Base-by-base conservation (phyloP, 2,888 invertebrate species). In the Tholera decimalis region DNA sequence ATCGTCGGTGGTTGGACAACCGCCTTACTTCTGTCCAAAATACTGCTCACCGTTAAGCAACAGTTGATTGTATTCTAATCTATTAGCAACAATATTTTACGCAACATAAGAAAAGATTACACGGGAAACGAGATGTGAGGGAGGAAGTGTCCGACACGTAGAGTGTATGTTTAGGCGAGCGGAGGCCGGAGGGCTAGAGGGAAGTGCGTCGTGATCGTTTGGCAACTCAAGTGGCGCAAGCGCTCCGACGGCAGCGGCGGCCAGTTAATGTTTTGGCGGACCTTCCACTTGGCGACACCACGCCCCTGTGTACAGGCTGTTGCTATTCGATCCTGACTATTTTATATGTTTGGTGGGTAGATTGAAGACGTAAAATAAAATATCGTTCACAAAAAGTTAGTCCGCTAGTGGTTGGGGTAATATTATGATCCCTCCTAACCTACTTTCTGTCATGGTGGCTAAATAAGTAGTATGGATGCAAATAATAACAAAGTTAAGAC, bases 141-240 rank as follows among this genome's bases (percentile, higher is more conserved):
- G 68, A 67, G 77, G 80, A 74, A 63, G 73, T 64, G 37, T 37
- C 43, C 54, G 69, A 69, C 79, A 80, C 63, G 43, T 46, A 28
- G 20, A 55, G 61, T 58, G 59, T 65, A 30, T 73, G 62, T 70
- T 69, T 70, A 62, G 37, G 13, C 9, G 46, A 46, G 44, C 44
- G 47, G 53, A 62, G 56, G 64, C 46, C 53, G 26, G 46, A 51
- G 55, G 37, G 54, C 64, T 44, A 35, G 66, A 67, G 54, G 80
- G 84, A 81, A 84, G 77, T 71, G 73, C 69, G 69, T 46, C 60
- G 84, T 77, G 84, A 81, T 79, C 84, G 88, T 92, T 91, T 91
- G 88, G 92, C 90, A 93, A 93, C 82, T 90, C 88, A 86, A 85
- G 88, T 93, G 91, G 87, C 87, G 94, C 90, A 93, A 93, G 87